Evolutionary conservation across 2,888 invertebrate genomes (phyloP).

Genomic region (Teleogryllus oceanicus): DNA sequence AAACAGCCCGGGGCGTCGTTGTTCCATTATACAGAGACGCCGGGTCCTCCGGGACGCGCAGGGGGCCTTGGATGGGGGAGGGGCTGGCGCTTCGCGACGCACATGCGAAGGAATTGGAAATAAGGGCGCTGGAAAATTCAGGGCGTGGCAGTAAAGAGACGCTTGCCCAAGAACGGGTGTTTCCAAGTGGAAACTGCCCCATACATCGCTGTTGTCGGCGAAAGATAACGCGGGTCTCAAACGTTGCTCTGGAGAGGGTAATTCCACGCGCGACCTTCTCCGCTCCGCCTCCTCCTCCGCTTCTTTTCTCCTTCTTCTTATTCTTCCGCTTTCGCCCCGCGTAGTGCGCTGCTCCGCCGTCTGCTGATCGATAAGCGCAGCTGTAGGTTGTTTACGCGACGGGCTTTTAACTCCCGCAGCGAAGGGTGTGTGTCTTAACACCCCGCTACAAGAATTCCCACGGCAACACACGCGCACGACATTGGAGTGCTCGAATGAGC

Average conservation of each 20-base stretch:
- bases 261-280: too few species aligned
- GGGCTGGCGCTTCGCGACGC: not conserved
- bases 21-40: too few species aligned
- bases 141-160: slow-evolving; percentile 6
- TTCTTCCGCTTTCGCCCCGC: not conserved
- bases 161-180: not conserved
- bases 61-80: not conserved
- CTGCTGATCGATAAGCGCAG: not conserved
- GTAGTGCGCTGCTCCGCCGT: not conserved
- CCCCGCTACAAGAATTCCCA: too few species aligned
- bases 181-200: not conserved
- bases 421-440: too few species aligned
- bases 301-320: not conserved
- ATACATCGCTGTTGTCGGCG: not conserved
- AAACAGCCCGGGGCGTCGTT: too few species aligned
- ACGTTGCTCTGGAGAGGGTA: too few species aligned
- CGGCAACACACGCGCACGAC: too few species aligned
- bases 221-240: not conserved
- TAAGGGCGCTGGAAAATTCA: not conserved
- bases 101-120: not conserved
- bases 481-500: too few species aligned
- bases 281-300: too few species aligned
- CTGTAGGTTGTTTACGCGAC: not conserved
- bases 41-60: too few species aligned
- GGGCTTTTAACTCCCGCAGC: too few species aligned